phyloP scores from a whole-genome alignment of 2,797 vertebrate species.

The Hippocampus kuda region DNA sequence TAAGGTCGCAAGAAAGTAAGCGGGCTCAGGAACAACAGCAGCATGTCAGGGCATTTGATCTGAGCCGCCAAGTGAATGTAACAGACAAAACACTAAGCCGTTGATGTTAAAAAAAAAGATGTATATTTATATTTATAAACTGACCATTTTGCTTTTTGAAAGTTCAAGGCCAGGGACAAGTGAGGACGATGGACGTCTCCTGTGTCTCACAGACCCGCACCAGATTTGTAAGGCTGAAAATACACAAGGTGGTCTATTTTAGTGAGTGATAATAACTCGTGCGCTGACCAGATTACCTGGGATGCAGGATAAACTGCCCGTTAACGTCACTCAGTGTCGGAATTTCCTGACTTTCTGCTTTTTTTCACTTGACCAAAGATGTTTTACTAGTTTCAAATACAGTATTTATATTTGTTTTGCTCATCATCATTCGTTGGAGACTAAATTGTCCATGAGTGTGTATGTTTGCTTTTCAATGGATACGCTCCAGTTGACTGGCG shows the following conservation, averaged over 20 bases:
- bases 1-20: background rate
- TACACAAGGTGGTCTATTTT: constrained; percentile 6
- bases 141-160: background rate
- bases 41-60: background rate
- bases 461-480: too few relatives aligned
- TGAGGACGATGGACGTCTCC: background rate
- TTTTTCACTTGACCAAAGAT: background rate
- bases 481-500: too few relatives aligned
- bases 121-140: background rate
- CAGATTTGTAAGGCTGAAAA: background rate
- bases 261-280: constrained; percentile 7
- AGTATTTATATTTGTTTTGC: too few relatives aligned
- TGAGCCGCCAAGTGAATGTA: too few relatives aligned
- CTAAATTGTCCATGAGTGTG: too few relatives aligned
- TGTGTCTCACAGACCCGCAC: background rate
- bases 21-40: background rate
- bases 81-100: background rate
- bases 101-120: background rate
- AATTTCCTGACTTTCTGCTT: background rate
- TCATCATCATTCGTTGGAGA: too few relatives aligned
- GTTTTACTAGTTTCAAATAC: background rate
- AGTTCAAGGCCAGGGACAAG: background rate
- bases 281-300: constrained; percentile 4
- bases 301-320: background rate
- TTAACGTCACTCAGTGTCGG: background rate